Base-by-base conservation (phyloP, 2,113 vertebrate genomes). In the Chroicocephalus ridibundus region DNA sequence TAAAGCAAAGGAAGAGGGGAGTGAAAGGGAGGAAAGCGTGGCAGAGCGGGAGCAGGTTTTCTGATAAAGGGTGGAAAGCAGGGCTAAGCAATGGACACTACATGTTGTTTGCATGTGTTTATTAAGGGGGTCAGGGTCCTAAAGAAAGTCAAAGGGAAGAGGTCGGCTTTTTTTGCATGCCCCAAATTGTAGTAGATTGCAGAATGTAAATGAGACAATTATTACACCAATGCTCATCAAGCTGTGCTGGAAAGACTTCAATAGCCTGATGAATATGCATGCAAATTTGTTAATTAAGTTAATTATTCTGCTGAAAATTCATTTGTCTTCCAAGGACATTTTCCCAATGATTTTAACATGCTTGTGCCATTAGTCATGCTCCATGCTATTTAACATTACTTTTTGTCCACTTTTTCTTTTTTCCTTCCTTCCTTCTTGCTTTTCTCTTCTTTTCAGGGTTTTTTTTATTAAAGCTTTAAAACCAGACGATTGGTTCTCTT, bases 271-370 rank as follows among this genome's bases (percentile, higher is more conserved):
- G 99, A 99, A 99, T 99, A 99, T 99, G 99, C 99, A 99, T 99
- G 99, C 98, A 99, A 99, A 99, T 99, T 99, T 99, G 99, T 99
- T 99, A 99, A 99, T 99, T 99, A 99, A 99, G 99, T 99, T 99
- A 99, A 99, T 99, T 99, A 99, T 99, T 99, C 99, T 99, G 99
- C 99, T 99, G 99, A 99, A 99, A 99, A 99, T 99, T 98, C 99
- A 99, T 99, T 99, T 98, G 99, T 99, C 99, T 99, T 99, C 99
- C 99, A 99, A 99, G 99, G 99, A 99, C 99, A 99, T 99, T 99
- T 99, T 99, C 99, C 99, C 99, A 98, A 99, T 99, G 99, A 99
- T 99, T 99, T 99, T 99, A 99, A 99, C 99, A 99, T 99, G 99
- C 99, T 99, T 99, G 98, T 97, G 97, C 99, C 99, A 99, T 99